Evolutionary conservation across 2,113 vertebrate genomes (phyloP).

Genomic region (Natator depressus): DNA sequence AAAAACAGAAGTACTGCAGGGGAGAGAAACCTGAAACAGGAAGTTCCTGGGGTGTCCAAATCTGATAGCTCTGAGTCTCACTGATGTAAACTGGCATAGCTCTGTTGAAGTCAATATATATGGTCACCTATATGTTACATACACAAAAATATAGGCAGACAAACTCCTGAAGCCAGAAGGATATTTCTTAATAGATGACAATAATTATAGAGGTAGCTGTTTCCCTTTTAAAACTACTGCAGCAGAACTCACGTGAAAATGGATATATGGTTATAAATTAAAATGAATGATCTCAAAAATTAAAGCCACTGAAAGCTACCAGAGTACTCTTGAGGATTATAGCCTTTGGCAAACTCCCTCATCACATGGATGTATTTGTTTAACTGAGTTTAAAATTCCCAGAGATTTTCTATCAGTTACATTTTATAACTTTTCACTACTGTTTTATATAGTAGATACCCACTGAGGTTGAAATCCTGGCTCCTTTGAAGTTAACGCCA

Average conservation of each 20-base stretch:
- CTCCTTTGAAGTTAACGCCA: not conserved
- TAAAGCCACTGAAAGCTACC: not conserved
- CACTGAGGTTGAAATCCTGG: fast-evolving
- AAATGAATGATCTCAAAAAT: not conserved
- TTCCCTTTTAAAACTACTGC: not conserved
- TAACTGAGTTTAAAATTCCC: not conserved
- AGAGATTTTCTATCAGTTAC: not conserved
- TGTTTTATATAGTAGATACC: not conserved
- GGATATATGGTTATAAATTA: not conserved
- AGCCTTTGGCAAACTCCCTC: not conserved
- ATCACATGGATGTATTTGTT: not conserved
- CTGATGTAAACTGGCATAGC: not conserved
- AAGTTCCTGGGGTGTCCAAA: not conserved
- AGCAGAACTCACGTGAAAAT: not conserved
- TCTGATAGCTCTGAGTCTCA: not conserved
- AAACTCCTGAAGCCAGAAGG: not conserved
- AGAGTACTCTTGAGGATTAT: not conserved
- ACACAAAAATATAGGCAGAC: not conserved
- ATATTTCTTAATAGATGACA: not conserved
- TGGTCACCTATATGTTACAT: not conserved
- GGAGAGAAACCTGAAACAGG: not conserved
- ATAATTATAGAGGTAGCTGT: not conserved
- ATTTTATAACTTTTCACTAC: not conserved
- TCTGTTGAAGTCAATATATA: not conserved
- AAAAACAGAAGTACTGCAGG: not conserved